Conservation (phyloP, 2,797 vertebrate species). For the Lutjanus argentimaculatus region DNA sequence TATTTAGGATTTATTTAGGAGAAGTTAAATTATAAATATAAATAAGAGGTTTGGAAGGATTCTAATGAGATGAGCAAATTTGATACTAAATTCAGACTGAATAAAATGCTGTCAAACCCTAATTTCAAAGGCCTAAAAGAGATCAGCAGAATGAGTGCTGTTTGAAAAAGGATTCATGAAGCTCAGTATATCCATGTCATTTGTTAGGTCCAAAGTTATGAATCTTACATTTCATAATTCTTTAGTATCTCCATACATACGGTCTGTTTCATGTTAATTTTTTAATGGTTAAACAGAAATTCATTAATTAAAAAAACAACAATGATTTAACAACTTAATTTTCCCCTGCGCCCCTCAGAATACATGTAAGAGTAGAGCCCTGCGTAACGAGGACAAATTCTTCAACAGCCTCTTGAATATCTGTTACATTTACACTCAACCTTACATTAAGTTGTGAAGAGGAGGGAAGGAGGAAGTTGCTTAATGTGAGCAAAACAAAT, state of each 20-base stretch:
- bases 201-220: neutral
- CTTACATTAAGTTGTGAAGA: neutral
- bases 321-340: neutral
- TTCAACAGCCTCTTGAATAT: conserved; percentile 17
- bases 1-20: too few relatives aligned
- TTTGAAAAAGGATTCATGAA: neutral
- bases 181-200: neutral
- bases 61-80: too few relatives aligned
- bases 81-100: too few relatives aligned
- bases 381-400: conserved; percentile 26
- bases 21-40: too few relatives aligned
- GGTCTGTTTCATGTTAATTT: neutral
- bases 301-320: neutral
- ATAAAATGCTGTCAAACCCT: too few relatives aligned
- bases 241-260: neutral
- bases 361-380: neutral
- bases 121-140: too few relatives aligned
- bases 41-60: too few relatives aligned
- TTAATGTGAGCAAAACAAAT: conserved; percentile 5
- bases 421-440: conserved; percentile 38
- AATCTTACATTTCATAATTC: neutral
- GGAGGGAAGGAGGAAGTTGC: too few relatives aligned
- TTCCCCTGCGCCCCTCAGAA: neutral
- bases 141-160: neutral
- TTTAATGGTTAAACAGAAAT: neutral